A percentile compares a stretch with the other conserved stretches of the same genome.
Conservation (phyloP, 1,140 invertebrate species). For the Lasioglossum baleicum region DNA sequence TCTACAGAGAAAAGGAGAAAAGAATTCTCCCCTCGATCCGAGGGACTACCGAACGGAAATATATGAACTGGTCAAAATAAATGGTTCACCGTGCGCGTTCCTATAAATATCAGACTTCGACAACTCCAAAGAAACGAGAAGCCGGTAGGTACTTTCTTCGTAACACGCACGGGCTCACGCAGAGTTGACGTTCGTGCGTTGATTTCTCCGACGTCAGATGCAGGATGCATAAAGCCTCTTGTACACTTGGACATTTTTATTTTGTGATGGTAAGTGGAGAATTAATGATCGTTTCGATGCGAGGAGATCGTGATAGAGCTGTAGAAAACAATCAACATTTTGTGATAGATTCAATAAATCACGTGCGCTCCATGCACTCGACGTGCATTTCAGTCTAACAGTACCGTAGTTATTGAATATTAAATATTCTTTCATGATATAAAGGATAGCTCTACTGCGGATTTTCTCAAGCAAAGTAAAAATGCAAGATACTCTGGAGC, state of each 20-base stretch:
- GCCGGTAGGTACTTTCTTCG: constrained; percentile 11
- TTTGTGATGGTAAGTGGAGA: too few relatives aligned
- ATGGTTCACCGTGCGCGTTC: constrained; percentile 14
- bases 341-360: too few relatives aligned
- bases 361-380: too few relatives aligned
- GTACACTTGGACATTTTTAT: background rate
- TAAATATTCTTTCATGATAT: too few relatives aligned
- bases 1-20: background rate
- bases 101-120: constrained; percentile 49
- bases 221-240: background rate
- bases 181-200: constrained; percentile 41
- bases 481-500: too few relatives aligned
- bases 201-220: constrained; percentile 35
- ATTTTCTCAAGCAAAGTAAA: too few relatives aligned
- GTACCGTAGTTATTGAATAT: too few relatives aligned
- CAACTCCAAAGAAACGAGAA: constrained; percentile 17
- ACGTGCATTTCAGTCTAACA: too few relatives aligned
- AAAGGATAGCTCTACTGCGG: too few relatives aligned
- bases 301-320: too few relatives aligned
- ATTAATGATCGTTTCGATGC: too few relatives aligned
- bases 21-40: background rate
- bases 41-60: background rate
- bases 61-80: constrained; percentile 10
- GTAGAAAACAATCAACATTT: too few relatives aligned
- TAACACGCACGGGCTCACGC: constrained; percentile 60